A percentile compares a stretch with the other conserved stretches of the same genome.
Conservation (phyloP, 2,113 vertebrate species). For the Sceloporus tristichus region DNA sequence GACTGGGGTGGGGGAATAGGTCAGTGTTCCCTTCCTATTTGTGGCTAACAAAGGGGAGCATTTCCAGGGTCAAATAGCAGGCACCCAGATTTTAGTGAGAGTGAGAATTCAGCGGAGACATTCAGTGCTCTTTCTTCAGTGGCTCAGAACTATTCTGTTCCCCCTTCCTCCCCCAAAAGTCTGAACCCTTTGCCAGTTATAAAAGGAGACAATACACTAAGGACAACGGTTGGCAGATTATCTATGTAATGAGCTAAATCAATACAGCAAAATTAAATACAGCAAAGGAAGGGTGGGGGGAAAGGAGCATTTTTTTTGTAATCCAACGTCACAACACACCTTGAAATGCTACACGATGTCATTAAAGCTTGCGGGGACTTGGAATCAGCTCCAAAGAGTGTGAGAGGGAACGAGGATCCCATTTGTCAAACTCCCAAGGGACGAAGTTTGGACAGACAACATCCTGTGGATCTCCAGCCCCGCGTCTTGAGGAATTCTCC, state of each 20-base stretch:
- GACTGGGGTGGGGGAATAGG: no score
- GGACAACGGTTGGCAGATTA: slow-evolving; percentile 55
- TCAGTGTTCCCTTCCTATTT: not conserved
- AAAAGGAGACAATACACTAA: slow-evolving; percentile 54
- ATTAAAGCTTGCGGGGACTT: slow-evolving; percentile 63
- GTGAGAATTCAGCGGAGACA: accelerated
- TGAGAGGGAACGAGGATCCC: slow-evolving; percentile 39
- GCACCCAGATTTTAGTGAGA: not conserved
- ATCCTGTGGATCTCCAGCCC: slow-evolving; percentile 21
- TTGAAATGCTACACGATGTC: slow-evolving; percentile 66
- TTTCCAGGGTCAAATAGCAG: not conserved
- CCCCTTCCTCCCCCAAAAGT: slow-evolving; percentile 38
- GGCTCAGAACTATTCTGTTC: slow-evolving; percentile 19
- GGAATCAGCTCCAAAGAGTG: slow-evolving; percentile 53
- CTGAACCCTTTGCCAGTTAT: not conserved
- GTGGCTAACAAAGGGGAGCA: not conserved
- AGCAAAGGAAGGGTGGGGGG: slow-evolving; percentile 54
- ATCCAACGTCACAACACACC: slow-evolving; percentile 66
- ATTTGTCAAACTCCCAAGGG: slow-evolving; percentile 6
- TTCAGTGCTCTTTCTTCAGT: not conserved
- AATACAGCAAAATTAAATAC: slow-evolving; percentile 72
- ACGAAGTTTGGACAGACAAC: slow-evolving; percentile 1
- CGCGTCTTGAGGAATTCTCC: not conserved
- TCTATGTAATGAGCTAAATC: slow-evolving; percentile 69
- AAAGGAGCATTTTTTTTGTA: slow-evolving; percentile 36